Base-by-base conservation (phyloP, 2,888 invertebrate species). In the Venusia cambrica region DNA sequence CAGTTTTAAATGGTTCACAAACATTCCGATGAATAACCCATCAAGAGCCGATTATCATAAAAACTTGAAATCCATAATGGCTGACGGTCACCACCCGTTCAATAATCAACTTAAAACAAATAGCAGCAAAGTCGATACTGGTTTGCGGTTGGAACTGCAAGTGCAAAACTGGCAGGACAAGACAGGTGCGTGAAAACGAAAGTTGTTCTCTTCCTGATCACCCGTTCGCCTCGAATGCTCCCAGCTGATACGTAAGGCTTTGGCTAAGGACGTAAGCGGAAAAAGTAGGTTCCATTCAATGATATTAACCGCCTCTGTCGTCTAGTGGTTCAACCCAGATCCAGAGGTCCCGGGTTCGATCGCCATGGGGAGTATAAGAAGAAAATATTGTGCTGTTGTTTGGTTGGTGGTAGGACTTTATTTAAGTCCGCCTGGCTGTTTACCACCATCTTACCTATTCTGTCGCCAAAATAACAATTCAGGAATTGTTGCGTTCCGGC, bases 151-250 rank as follows among this genome's bases (percentile, higher is more conserved):
- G 47, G 51, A 52, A 54, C 38, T 44, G 53, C 60, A 55, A 58
- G 57, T 59, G 62, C 63, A 73, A 71, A 63, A 75, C 70, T 59
- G 62, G 73, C 71, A 73, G 67, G 70, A 71, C 77, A 70, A 66
- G 77, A 80, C 85, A 85, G 87, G 87, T 87, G 87, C 67, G 67
- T 73, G 80, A 85, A 87, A 84, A 81, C 69, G 87, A 87, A 87
- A 87, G 87, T 85, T 83, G 87, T 84, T 83, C 75, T 73, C 84
- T 87, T 87, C 87, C 87, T 87, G 85, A 56, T 81, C 68, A 71
- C 72, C 65, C 62, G 81, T 64, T 78, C 54, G 73, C 84, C 80
- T 81, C 80, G 77, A n/a, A n/a, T n/a, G 57, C 54, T 62, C 57
- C 62, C 57, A 58, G 56, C 57, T 62, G 62, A 35, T 57, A 58